These are phyloP conservation scores for Prionailurus bengalensis DNA, from an alignment of 2,113 vertebrate genomes.

Conservation along the genomic window DNA sequence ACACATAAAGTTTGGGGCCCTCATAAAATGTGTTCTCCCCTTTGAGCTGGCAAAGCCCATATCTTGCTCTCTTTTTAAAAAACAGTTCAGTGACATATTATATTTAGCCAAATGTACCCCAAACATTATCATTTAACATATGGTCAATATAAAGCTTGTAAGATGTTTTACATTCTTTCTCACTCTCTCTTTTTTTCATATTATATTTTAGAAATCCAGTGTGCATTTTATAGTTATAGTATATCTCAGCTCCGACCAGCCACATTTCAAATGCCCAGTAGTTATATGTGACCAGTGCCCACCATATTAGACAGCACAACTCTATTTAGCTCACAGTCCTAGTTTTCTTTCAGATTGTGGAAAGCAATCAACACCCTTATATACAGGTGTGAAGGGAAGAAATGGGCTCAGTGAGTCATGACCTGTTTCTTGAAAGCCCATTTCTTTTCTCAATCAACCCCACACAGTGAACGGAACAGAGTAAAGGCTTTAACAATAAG, in stretches of 20 bases:
- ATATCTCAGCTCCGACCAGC: not conserved
- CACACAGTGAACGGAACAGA: not conserved
- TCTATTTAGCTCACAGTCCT: not conserved
- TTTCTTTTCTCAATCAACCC: slow-evolving; percentile 8
- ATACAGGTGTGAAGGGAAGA: slow-evolving; percentile 5
- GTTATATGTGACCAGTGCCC: not conserved
- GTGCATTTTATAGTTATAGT: not conserved
- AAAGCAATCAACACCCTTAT: not conserved
- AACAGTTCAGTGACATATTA: not conserved
- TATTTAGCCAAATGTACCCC: not conserved
- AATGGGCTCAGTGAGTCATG: not conserved
- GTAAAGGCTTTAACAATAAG: not conserved
- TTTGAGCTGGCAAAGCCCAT: not conserved
- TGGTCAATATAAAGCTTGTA: not conserved
- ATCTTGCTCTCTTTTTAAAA: not conserved
- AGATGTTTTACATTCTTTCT: not conserved
- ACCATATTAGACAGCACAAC: not conserved
- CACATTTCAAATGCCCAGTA: not conserved
- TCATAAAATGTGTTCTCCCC: not conserved
- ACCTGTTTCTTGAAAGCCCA: not conserved
- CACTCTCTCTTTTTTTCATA: not conserved
- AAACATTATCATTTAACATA: not conserved
- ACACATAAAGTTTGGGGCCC: not conserved
- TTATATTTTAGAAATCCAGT: not conserved
- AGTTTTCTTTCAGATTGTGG: slow-evolving; percentile 6